Base-by-base conservation (phyloP, 2,113 vertebrate genomes). In the Chloropsis cyanopogon region DNA sequence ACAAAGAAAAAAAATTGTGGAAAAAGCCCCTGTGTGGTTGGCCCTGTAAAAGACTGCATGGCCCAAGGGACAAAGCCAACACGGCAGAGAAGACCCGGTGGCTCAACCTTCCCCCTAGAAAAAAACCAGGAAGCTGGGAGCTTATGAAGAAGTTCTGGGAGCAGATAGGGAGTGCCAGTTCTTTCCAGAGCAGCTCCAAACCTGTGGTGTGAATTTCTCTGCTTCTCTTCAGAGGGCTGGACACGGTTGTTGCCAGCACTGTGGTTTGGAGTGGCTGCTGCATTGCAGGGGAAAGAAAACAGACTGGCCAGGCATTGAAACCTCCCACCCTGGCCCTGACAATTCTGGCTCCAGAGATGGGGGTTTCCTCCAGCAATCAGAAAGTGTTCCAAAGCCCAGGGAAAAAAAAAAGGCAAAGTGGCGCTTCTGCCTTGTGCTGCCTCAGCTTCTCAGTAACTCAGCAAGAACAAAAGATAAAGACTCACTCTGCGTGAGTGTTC, bases 11-110 rank as follows among this genome's bases (percentile, higher is more conserved):
- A 6, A 31, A 20, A 39, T 7, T 20, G 13, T 9, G 4, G 20
- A 17, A 47, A 39, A 42, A 57, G 3, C 5, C 44, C 12, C 20
- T 24, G 7, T 46, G 25, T 8, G 16, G 33, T 0, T 0, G 14
- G 6, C 10, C 6, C 14, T 54, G 7, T 25, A 37, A 37, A 37
- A 57, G 19, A 13, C 20, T 21, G 24, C 16, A 15, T 11, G 10
- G 12, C 11, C 29, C 42, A 41, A 41, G 41, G 60, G 23, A n/a
- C 19, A 49, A 57, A 59, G 29, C 23, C 53, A 41, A 9, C 19
- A 14, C 0, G 2, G 13, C 0, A 1, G n/a, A 81, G 42, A 49
- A 49, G 23, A 47, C 14, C 11, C 3, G 3, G 24, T 23, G 1
- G 1, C 23, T 50, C 14, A 23, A 3, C 11, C n/a, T 28, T 69